Evolutionary conservation across 2,797 vertebrate species (phyloP).

Genomic region (Phrynocephalus vlangalii): DNA sequence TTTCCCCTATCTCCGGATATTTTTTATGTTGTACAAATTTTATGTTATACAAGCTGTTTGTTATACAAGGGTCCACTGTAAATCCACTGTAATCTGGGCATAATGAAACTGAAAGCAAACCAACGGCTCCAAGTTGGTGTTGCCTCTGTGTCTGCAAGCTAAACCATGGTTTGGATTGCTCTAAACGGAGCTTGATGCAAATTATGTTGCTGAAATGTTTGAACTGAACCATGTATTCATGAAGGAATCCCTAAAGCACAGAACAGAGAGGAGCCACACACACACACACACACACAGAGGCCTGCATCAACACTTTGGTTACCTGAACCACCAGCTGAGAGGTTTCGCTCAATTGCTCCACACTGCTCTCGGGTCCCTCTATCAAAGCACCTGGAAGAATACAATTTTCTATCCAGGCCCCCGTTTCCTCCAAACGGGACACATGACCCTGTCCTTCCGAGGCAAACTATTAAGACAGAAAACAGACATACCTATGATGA

Average conservation of each 20-base stretch:
- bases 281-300: too few relatives aligned
- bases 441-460: conserved; percentile 84
- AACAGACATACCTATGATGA: background rate
- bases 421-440: conserved; percentile 80
- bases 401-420: conserved; percentile 84
- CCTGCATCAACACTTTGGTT: conserved; percentile 37
- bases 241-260: background rate
- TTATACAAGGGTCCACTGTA: too few relatives aligned
- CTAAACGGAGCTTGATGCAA: background rate
- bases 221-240: background rate
- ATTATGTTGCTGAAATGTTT: background rate
- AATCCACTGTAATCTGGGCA: background rate
- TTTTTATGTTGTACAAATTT: too few relatives aligned
- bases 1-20: too few relatives aligned
- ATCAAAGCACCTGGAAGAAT: conserved; percentile 80
- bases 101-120: background rate
- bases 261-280: background rate
- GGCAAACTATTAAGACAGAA: conserved; percentile 76
- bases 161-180: background rate
- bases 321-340: conserved; percentile 88
- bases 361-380: conserved; percentile 62
- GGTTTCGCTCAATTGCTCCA: conserved; percentile 69
- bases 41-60: too few relatives aligned
- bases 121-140: background rate
- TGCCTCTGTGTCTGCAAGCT: background rate